Base-by-base conservation (phyloP, 2,113 vertebrate species). In the Cyanistes caeruleus region DNA sequence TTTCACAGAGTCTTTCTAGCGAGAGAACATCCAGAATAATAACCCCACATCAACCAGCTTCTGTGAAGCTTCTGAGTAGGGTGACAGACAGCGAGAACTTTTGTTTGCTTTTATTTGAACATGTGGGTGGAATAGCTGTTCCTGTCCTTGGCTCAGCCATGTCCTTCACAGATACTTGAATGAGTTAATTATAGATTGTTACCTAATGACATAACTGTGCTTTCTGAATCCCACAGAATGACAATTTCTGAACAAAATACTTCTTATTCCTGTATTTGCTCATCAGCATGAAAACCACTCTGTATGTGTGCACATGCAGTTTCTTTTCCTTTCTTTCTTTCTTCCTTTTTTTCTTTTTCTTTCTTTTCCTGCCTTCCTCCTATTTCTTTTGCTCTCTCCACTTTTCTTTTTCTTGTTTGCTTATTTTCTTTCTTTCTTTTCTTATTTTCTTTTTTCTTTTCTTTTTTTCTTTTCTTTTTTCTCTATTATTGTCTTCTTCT, bases 111-210 rank as follows among this genome's bases (percentile, higher is more conserved):
- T 90, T 78, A 88, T 90, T 84, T 87, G 91, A 95, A 92, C 70
- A 80, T 85, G 94, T 97, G 93, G 96, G 97, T 96, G 95, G 95
- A 95, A 90, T 67, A 64, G 35, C 93, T 95, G 74, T 88, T 46
- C 74, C 92, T 90, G 83, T 89, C 96, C 95, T 97, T 91, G 87
- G 82, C 87, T 96, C 51, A 91, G 70, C 56, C 82, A 7, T 90
- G 87, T 92, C 96, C 97, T 97, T 96, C 97, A 93, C 96, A 95
- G 95, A 78, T 85, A 95, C 97, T 94, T 94, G 96, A 97, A 97
- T 92, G 94, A 95, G 92, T 94, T 98, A 98, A 98, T 98, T 97
- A 98, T 68, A 98, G 96, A 97, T 89, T 94, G 95, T 68, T 83
- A 52, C 95, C 96, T 96, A 96, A 98, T 95, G 94, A 97, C 93